These are phyloP conservation scores for Hassar affinis DNA, from an alignment of 2,113 vertebrate species.

Conservation along the genomic window DNA sequence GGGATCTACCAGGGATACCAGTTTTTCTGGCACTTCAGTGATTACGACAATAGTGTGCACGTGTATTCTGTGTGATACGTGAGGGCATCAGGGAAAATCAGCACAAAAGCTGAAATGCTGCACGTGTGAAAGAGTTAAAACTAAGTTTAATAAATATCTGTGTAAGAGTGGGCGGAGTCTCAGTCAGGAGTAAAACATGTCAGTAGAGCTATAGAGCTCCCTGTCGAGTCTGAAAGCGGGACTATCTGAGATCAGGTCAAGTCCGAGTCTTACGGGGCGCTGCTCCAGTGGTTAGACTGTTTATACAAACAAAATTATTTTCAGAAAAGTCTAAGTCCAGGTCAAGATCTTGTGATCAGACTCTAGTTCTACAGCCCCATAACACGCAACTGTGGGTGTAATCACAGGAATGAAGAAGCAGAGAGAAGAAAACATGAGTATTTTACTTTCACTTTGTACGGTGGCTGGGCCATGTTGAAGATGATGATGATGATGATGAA, in stretches of 20 bases:
- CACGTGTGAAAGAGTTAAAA: no score
- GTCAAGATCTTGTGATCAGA: background rate
- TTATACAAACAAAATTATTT: no score
- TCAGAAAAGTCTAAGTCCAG: no score
- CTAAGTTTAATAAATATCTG: background rate
- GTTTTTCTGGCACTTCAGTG: no score
- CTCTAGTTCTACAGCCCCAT: background rate
- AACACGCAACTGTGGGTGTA: no score
- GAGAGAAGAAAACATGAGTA: background rate
- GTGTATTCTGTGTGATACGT: no score
- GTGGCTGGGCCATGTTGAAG: background rate
- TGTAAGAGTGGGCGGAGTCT: background rate
- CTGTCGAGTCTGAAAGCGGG: background rate
- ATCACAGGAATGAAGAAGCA: background rate
- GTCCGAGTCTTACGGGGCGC: background rate
- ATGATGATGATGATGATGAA: background rate
- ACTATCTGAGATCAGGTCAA: background rate
- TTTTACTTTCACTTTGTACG: conserved; percentile 1
- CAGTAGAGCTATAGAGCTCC: no score
- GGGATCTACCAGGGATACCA: no score
- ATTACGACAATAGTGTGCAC: no score
- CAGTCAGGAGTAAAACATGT: background rate
- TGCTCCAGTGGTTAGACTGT: background rate
- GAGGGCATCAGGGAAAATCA: no score
- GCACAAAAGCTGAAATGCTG: no score